Conservation (phyloP, 2,797 vertebrate genomes). For the Rachycentron canadum region DNA sequence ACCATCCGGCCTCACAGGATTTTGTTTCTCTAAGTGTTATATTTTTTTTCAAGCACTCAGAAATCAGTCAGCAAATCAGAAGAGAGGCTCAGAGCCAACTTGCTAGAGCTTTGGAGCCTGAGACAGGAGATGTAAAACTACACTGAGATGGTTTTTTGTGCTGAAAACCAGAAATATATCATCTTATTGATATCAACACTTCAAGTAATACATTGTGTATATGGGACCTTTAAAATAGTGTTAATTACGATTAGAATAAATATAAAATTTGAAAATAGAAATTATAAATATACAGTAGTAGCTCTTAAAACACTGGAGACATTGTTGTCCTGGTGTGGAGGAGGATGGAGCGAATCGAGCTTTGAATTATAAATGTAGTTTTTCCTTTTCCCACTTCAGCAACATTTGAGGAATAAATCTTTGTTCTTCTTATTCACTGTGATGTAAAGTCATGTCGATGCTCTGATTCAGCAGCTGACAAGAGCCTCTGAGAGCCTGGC, state of each 20-base stretch:
- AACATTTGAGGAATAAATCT: background rate
- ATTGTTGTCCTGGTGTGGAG: background rate
- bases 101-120: no score
- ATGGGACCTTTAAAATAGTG: background rate
- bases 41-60: no score
- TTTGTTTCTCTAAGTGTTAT: no score
- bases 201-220: no score
- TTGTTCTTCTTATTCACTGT: background rate
- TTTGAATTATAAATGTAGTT: background rate
- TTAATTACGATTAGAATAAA: background rate
- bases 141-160: no score
- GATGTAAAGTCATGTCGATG: background rate
- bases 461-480: slow-evolving; percentile 6
- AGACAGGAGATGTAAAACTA: no score
- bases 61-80: no score
- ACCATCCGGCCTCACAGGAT: no score
- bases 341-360: background rate
- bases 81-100: no score
- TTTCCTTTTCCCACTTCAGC: background rate
- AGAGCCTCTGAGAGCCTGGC: slow-evolving; percentile 4
- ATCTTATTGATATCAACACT: no score
- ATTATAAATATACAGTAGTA: background rate
- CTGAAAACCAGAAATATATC: no score
- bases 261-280: background rate
- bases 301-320: background rate